Evolutionary conservation across 2,888 invertebrate genomes (phyloP), one percentile per base, ranked within the genome.

Genomic region (Lasioglossum vierecki): DNA sequence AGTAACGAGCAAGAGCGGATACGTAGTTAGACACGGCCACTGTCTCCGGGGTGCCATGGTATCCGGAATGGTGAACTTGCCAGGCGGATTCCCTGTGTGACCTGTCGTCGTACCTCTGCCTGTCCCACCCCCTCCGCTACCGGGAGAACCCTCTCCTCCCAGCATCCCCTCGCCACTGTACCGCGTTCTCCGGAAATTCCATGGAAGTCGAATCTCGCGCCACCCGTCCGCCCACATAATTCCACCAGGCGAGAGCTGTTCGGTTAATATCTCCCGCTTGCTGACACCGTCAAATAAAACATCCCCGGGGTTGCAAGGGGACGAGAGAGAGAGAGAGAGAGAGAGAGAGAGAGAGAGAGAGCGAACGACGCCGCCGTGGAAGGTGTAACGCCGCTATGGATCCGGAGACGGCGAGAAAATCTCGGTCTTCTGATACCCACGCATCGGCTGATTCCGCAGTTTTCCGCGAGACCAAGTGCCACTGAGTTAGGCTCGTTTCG

Each of bases 271-370:
- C 92, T 91, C 90, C 88, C 90, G 91, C 89, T 89, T 93, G 93
- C 93, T 93, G 93, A 94, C 94, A 91, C 89, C 89, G 92, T 91
- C 90, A 88, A 93, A 93, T 93, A 92, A 93, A 93, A 92, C 92
- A 93, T 92, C 89, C 90, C 85, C 82, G 86, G 79, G 82, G 39
- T 63, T 39, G 53, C 53, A 22, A n/a, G 76, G 39, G 79, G 49
- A 53, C 8, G 39, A 57, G 82, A 18, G n/a, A 22, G 84, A 15
- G 18, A n/a, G 53, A 22, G 84, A 15, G 18, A n/a, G 53, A 22
- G 84, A 15, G 18, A n/a, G 53, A 22, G 84, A 15, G 18, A n/a
- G 39, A 57, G 82, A 18, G n/a, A 22, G 84, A 15, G 18, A n/a
- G 53, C n/a, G 53, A 22, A 22, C 60, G 60, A 82, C 80, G 83